Conservation (phyloP, 1,140 invertebrate genomes). For the Ooceraea biroi region DNA sequence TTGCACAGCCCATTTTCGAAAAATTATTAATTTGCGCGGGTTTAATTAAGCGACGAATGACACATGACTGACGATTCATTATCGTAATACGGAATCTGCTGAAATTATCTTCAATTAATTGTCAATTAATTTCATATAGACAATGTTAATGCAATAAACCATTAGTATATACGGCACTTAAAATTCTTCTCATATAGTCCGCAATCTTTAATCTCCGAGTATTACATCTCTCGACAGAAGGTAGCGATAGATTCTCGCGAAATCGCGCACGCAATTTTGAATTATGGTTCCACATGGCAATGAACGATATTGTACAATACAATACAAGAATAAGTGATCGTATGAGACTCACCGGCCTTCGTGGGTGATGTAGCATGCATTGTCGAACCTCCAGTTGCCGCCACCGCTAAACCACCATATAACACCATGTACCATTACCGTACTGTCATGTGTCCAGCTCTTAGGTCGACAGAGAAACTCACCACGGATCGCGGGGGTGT, state of each 20-base stretch:
- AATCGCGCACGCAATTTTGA: constrained; percentile 22
- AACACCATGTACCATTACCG: constrained; percentile 82
- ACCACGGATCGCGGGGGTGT: constrained; percentile 19
- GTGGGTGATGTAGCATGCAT: constrained; percentile 85
- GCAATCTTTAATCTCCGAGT: background rate
- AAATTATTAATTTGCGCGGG: constrained; percentile 27
- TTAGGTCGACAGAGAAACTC: constrained; percentile 71
- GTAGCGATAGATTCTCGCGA: constrained; percentile 7
- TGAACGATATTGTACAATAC: constrained; percentile 3
- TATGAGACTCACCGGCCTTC: constrained; percentile 85
- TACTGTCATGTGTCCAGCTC: constrained; percentile 59
- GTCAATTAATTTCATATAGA: background rate
- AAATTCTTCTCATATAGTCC: background rate
- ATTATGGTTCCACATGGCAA: constrained; percentile 7
- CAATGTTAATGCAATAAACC: background rate
- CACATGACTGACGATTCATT: constrained; percentile 30
- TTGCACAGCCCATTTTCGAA: constrained; percentile 32
- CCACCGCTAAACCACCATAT: constrained; percentile 85
- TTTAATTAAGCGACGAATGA: constrained; percentile 36
- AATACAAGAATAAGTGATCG: constrained; percentile 76
- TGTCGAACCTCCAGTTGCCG: constrained; percentile 83
- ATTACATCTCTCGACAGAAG: background rate
- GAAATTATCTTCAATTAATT: background rate
- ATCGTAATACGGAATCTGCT: background rate
- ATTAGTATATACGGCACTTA: background rate